These are phyloP conservation scores for Cichlasoma orientale DNA, from an alignment of 2,797 vertebrate genomes.

Conservation along the genomic window DNA sequence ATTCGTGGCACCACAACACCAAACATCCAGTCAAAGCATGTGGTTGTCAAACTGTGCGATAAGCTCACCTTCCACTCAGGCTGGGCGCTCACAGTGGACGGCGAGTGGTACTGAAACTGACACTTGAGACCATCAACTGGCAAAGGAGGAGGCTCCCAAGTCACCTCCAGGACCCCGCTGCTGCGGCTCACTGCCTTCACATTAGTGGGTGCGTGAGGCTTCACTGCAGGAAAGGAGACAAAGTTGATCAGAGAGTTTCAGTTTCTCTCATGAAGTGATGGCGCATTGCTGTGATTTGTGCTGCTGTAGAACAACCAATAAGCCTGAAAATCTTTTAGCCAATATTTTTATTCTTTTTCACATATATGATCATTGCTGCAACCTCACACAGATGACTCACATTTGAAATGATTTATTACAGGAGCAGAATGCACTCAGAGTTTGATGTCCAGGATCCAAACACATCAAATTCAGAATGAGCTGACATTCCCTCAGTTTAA, in stretches of 20 bases:
- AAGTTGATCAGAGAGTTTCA: background rate
- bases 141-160: constrained; percentile 83
- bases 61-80: constrained; percentile 86
- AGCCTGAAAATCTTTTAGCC: background rate
- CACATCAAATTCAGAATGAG: too few relatives aligned
- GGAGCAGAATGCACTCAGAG: too few relatives aligned
- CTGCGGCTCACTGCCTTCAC: constrained; percentile 82
- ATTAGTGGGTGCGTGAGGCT: constrained; percentile 81
- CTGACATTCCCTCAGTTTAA: too few relatives aligned
- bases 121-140: constrained; percentile 80
- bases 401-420: background rate
- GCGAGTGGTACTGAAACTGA: constrained; percentile 83
- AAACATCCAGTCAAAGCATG: background rate
- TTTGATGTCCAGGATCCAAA: too few relatives aligned
- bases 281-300: background rate
- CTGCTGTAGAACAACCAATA: background rate
- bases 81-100: constrained; percentile 58
- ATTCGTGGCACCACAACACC: background rate
- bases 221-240: constrained; percentile 79
- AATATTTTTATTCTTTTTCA: too few relatives aligned
- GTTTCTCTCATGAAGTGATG: too few relatives aligned
- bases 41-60: background rate
- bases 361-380: too few relatives aligned
- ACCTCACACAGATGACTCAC: too few relatives aligned
- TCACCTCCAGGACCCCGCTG: constrained; percentile 80